Base-by-base conservation (phyloP, 2,113 vertebrate genomes). In the Saccopteryx leptura region DNA sequence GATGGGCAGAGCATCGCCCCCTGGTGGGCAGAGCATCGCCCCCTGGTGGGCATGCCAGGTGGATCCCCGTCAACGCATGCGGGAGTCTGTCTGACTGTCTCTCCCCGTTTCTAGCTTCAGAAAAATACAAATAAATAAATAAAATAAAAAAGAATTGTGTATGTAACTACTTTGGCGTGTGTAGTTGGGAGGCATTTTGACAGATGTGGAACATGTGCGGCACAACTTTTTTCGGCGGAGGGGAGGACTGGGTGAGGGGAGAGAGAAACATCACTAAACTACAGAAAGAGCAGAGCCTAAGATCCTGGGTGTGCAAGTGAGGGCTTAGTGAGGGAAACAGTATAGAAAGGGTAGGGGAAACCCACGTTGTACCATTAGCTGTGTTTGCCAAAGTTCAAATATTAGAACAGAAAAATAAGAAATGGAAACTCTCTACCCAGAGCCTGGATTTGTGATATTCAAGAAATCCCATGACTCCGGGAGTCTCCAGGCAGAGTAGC, bases 161-260 rank as follows among this genome's bases (percentile, higher is more conserved):
- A 46, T 81, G 71, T 90, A 76, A 89, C 88, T 54, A n/a, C 86
- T 97, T 79, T 87, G 75, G 58, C 76, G 75, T 60, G 65, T 63
- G 33, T 87, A 71, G 90, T 79, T 68, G 76, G 71, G 91, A 92
- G 93, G 71, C 82, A 24, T 93, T 78, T 75, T 87, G 65, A 93
- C 93, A 97, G 94, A 96, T 95, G 97, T 71, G 82, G 63, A 94
- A 63, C 95, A 96, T n/a, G 93, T 96, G 96, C 26, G 17, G 71
- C 11, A 19, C 28, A 66, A 61, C 24, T 83, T 63, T 65, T 46
- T 23, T 12, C 9, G 31, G 82, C 65, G 61, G 85, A 66, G 65
- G 76, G 92, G 46, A 31, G 17, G 23, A 23, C 28, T 4, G 5
- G 18, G 46, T 19, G 58, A 21, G 50, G 11, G 23, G 21, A 13